Base-by-base conservation (phyloP, 2,113 vertebrate species). In the Chaetorhynchus papuensis region DNA sequence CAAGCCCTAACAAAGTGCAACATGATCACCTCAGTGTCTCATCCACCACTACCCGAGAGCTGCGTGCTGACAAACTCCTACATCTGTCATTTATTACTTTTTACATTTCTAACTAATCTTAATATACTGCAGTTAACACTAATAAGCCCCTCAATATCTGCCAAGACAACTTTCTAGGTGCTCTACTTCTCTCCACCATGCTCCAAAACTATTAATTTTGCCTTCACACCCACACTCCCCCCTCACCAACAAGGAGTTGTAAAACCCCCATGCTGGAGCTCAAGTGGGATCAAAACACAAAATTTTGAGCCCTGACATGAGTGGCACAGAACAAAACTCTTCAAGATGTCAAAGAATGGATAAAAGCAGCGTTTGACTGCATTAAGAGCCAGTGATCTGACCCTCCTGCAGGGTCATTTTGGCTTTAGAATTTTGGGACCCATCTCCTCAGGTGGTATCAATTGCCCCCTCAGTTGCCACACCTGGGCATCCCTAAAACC, bases 161-260 rank as follows among this genome's bases (percentile, higher is more conserved):
- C 45, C 90, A 95, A 44, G 79, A 86, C 53, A 93, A 65, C 69
- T 74, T 83, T 77, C 68, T 45, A 65, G 54, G 42, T 57, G 50
- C 54, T 83, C 85, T 19, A 63, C 75, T 83, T 63, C 44, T 60
- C 78, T 85, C 75, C 76, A 86, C 7, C 7, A 19, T 22, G 30
- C 65, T 89, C 79, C 75, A 93, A 31, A 80, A 74, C 30, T 4
- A 39, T 6, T 45, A 31, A 59, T 61, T 66, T 52, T 94, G 74
- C 69, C 52, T 91, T 72, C 81, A 75, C 26, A 6, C 47, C 87
- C 84, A 64, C 57, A 83, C 68, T 91, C 69, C 81, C 81, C 59
- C 64, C 45, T 93, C 60, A 59, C 42, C 81, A 44, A 13, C 24
- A 9, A 17, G 39, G 47, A 59, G 35, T 9, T 72, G 83, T 65